Evolutionary conservation across 2,888 invertebrate genomes (phyloP).

Genomic region (Conops quadrifasciatus): DNA sequence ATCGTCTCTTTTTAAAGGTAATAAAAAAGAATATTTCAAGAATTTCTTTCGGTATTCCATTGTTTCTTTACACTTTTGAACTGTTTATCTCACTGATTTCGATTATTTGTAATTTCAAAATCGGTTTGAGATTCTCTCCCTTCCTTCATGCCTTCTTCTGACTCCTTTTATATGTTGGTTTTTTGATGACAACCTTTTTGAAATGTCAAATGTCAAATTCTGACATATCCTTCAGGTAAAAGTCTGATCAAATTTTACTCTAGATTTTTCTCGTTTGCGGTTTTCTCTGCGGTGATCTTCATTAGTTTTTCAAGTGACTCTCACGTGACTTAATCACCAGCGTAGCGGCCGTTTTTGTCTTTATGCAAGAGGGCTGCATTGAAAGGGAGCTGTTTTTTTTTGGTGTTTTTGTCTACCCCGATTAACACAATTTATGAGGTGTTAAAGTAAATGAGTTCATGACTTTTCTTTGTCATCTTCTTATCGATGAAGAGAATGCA

Average conservation of each 20-base stretch:
- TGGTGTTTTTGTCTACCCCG: not conserved
- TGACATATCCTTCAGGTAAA: not conserved
- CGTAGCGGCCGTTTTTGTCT: not conserved
- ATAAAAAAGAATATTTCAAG: not conserved
- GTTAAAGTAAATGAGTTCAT: not conserved
- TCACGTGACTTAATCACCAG: not conserved
- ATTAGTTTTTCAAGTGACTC: not conserved
- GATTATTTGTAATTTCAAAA: not conserved
- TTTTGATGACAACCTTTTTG: not conserved
- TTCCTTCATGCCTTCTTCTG: too few species aligned
- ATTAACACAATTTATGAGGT: slow-evolving; percentile 9
- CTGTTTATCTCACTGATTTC: not conserved
- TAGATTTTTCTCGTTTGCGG: not conserved
- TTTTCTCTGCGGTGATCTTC: not conserved
- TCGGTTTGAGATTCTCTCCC: not conserved
- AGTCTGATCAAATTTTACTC: not conserved
- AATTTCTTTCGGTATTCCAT: not conserved
- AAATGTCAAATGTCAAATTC: not conserved
- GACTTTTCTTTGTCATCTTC: not conserved
- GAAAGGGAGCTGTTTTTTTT: not conserved
- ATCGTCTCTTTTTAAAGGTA: not conserved
- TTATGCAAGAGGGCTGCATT: not conserved
- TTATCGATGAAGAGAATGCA: not conserved
- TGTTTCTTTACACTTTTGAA: too few species aligned
- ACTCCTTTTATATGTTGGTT: too few species aligned